Conservation (phyloP, 1,140 invertebrate species). For the Colletes gigas region DNA sequence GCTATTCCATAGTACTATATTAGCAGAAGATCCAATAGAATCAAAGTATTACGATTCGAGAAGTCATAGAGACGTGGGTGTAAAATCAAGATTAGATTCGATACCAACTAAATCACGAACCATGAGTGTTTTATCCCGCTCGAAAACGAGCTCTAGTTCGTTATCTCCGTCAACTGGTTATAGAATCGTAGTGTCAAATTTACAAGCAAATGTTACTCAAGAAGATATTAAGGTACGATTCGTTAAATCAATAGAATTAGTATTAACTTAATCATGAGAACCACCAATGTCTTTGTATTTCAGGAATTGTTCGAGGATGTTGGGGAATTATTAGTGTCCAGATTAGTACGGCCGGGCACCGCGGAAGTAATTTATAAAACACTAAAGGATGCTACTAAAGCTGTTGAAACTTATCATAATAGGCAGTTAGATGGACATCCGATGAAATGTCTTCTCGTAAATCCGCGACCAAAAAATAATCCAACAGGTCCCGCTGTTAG, state of each 20-base stretch:
- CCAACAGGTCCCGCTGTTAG: conserved; percentile 81
- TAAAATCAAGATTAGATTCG: conserved; percentile 81
- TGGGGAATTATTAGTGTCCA: conserved; percentile 90
- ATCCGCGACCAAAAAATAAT: conserved; percentile 85
- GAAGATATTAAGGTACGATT: conserved; percentile 91
- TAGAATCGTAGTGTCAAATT: conserved; percentile 92
- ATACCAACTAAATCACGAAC: conserved; percentile 77
- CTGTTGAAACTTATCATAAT: conserved; percentile 95
- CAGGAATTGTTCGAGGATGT: conserved; percentile 96
- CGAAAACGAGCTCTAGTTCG: conserved; percentile 75
- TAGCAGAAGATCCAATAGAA: conserved; percentile 74
- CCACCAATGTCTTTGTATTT: conserved; percentile 11
- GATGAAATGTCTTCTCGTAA: conserved; percentile 91
- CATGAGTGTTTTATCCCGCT: conserved; percentile 80
- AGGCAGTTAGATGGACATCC: conserved; percentile 92
- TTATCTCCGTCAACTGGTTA: conserved; percentile 83
- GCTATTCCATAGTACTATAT: conserved; percentile 66
- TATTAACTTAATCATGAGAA: not conserved
- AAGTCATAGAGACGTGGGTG: conserved; percentile 72
- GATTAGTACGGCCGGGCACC: conserved; percentile 91
- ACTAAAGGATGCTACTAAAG: conserved; percentile 91
- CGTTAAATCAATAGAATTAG: not conserved
- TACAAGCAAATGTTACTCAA: conserved; percentile 91
- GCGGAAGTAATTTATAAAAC: conserved; percentile 95
- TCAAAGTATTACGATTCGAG: conserved; percentile 76